Conservation (phyloP, 2,888 invertebrate genomes). For the Agonopterix arenella region DNA sequence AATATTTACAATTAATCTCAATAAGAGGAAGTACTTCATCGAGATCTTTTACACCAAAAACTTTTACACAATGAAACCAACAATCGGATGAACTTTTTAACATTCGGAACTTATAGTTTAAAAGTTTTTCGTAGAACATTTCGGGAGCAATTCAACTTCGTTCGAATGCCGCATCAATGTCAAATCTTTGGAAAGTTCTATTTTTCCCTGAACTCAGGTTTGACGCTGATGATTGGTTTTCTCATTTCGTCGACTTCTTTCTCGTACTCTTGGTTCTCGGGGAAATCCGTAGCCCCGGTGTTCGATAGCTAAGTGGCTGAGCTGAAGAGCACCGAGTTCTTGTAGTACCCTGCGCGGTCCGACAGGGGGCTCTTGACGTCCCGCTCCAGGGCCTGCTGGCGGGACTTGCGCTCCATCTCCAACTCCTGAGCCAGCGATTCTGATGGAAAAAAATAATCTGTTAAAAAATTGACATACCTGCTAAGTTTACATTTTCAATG, state of each 20-base stretch:
- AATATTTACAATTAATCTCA: constrained; percentile 71
- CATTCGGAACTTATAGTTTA: constrained; percentile 6
- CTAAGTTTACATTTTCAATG: not conserved
- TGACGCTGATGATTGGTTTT: constrained; percentile 74
- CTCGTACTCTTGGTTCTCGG: constrained; percentile 53
- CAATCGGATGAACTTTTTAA: constrained; percentile 37
- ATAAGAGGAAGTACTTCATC: constrained; percentile 28
- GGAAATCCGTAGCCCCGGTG: constrained; percentile 55
- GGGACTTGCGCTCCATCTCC: constrained; percentile 91
- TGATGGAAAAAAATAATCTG: constrained; percentile 59
- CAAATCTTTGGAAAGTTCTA: not conserved
- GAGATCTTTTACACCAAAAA: constrained; percentile 53
- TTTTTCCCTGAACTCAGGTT: constrained; percentile 73
- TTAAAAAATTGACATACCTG: not conserved
- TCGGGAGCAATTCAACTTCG: no score
- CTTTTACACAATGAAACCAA: constrained; percentile 28
- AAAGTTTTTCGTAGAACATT: not conserved
- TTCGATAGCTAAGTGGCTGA: constrained; percentile 85
- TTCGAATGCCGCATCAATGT: not conserved
- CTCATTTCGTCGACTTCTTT: constrained; percentile 55
- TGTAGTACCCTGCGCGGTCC: constrained; percentile 89
- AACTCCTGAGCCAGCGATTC: constrained; percentile 91
- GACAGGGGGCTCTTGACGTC: constrained; percentile 92
- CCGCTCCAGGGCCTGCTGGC: constrained; percentile 87
- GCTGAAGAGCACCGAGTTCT: constrained; percentile 92